Evolutionary conservation across 2,797 vertebrate genomes (phyloP).

Genomic region (Sciurus carolinensis): DNA sequence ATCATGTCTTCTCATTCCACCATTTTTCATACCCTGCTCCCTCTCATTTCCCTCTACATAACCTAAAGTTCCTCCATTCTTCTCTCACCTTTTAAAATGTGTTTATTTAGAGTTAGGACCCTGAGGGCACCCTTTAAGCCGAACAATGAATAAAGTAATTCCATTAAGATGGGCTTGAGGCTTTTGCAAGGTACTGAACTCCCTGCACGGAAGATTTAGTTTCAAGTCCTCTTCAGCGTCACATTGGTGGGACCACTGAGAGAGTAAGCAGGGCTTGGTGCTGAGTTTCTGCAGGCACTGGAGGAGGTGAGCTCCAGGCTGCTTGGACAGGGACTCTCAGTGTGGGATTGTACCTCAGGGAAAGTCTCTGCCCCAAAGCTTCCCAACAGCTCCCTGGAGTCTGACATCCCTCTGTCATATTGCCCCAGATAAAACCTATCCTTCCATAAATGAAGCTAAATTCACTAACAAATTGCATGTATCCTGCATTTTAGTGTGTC

Average conservation of each 20-base stretch:
- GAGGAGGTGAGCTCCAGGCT: slow-evolving; percentile 27
- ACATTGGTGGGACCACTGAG: background rate
- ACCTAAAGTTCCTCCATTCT: too few species aligned
- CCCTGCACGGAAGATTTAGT: slow-evolving; percentile 49
- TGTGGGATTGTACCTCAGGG: background rate
- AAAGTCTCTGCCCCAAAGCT: background rate
- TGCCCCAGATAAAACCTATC: background rate
- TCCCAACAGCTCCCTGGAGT: background rate
- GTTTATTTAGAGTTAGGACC: slow-evolving; percentile 51
- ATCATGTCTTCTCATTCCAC: too few species aligned
- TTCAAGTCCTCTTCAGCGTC: background rate
- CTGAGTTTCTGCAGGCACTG: slow-evolving; percentile 40
- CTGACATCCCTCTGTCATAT: background rate
- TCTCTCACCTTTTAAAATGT: background rate
- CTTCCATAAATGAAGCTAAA: background rate
- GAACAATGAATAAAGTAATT: slow-evolving; percentile 61
- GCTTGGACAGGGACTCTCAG: background rate
- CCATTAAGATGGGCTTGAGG: background rate
- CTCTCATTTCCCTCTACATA: too few species aligned
- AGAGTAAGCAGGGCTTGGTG: background rate
- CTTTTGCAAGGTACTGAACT: slow-evolving; percentile 55
- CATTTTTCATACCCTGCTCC: too few species aligned
- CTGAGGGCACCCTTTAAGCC: background rate
- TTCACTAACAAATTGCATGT: background rate
- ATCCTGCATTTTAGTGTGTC: background rate